Evolutionary conservation across 2,113 vertebrate species (phyloP), one percentile per base, ranked within the genome.

Genomic region (Bucco capensis): DNA sequence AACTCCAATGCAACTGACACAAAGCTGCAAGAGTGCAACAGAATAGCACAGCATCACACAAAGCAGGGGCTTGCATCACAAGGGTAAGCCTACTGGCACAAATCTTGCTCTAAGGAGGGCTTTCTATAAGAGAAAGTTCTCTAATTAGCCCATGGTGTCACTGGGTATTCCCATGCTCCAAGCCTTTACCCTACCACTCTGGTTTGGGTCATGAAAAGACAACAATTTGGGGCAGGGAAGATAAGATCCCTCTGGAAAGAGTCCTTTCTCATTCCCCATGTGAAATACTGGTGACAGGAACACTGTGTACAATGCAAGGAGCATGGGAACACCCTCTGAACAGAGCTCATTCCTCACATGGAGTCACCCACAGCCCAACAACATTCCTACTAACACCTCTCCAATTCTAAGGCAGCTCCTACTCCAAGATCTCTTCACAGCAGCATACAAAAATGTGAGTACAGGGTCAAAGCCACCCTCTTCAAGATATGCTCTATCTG

Each of bases 281-380:
- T 23, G 31, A 83, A 51, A 57, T 4, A 31, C 0, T 8, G 31
- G 37, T 14, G 51, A 57, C 31, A 70, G 58, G 35, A 74, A 42
- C 38, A 14, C 27, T 24, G 18, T 1, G 10, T 7, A 3, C 10
- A 24, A 47, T 0, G 0, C 10, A 40, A 64, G 50, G 24, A 62
- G 46, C 25, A 13, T 14, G 2, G 6, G 37, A 11, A 57, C 2
- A 53, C 66, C 16, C 49, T 61, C 49, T 38, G 5, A 62, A 17
- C 11, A 27, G 19, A 22, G 42, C 5, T 27, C 2, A 25, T 33
- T 64, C 30, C 24, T 46, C 22, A 23, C 21, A 9, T 0, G 6
- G 15, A 69, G 40, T 23, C 23, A 10, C 0, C 0, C 12, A 17
- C 28, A 90, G 25, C 5, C 35, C 62, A 72, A 37, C 16, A 53